Conservation (phyloP, 2,888 invertebrate genomes). For the Trachelus iudaicus region DNA sequence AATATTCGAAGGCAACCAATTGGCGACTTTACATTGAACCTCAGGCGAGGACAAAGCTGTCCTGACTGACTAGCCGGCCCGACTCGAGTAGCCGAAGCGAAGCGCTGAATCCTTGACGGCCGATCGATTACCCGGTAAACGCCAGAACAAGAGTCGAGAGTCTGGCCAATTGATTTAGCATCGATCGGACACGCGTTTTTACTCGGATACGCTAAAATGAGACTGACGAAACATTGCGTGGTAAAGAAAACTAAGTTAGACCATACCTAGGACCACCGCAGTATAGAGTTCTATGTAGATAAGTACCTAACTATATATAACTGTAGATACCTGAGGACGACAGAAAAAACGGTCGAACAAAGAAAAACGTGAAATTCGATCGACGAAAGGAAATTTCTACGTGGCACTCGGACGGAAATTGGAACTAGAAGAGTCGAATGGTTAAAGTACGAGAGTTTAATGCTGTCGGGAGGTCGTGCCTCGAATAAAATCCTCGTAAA, state of each 20-base stretch:
- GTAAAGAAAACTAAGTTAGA: background rate
- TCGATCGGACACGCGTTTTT: slow-evolving; percentile 18
- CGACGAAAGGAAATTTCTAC: background rate
- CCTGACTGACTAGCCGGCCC: background rate
- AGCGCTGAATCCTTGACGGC: background rate
- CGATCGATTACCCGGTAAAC: background rate
- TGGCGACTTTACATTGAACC: background rate
- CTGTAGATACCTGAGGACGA: background rate
- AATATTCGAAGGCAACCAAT: background rate
- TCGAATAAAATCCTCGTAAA: slow-evolving; percentile 1
- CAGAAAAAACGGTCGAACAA: background rate
- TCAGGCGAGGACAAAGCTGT: background rate
- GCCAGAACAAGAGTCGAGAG: slow-evolving; percentile 13
- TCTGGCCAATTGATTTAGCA: slow-evolving; percentile 17
- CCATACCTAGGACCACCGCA: background rate
- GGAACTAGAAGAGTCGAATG: background rate
- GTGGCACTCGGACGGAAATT: background rate
- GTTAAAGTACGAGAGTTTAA: background rate
- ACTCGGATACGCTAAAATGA: background rate
- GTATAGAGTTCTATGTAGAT: background rate
- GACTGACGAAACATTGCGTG: background rate
- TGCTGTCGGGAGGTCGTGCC: background rate
- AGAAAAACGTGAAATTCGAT: background rate
- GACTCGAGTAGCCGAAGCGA: background rate
- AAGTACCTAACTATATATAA: background rate